Base-by-base conservation (phyloP, 2,113 vertebrate genomes). In the Prionailurus bengalensis region DNA sequence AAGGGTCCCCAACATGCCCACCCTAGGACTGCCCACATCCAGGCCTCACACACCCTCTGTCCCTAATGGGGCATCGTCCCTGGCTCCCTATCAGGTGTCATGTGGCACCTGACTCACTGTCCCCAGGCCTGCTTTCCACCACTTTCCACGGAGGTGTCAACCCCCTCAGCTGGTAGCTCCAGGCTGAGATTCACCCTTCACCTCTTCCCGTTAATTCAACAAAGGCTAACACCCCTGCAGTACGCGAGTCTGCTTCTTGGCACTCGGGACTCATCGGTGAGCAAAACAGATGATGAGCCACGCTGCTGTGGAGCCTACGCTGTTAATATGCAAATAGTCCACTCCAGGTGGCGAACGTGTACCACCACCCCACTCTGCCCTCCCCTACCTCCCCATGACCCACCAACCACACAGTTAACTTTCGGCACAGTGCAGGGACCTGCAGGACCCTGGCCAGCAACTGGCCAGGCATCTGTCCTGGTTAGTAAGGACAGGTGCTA, bases 221-320 rank as follows among this genome's bases (percentile, higher is more conserved):
- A 74, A 51, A 58, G 63, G 21, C n/a, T 6, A 8, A 73, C 42
- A 45, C 25, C 53, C 83, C 91, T 3, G 3, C 14, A n/a, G 15
- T 8, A 14, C 1, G 3, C 58, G 71, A 58, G 88, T 42, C 23
- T 25, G 10, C 2, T 31, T 14, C 83, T 74, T 63, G 68, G 85
- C 33, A 17, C 33, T 7, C 15, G 8, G 55, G 45, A 39, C 12
- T 4, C 1, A 2, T 11, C 33, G 17, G 17, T 4, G 21, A 74
- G 42, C 65, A 78, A 48, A 73, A 19, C 6, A 48, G 21, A 55
- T 0, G 0, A 13, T 1, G 14, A 78, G n/a, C 29, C 23, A 39
- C 5, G 25, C 21, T 1, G 0, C 86, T 65, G 39, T 1, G 23
- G 42, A 27, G 27, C 29, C 15, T 3, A 5, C 1, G 3, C 4